These are phyloP conservation scores for Polypedilum vanderplanki DNA, from an alignment of 1,140 invertebrate genomes.

Conservation along the genomic window DNA sequence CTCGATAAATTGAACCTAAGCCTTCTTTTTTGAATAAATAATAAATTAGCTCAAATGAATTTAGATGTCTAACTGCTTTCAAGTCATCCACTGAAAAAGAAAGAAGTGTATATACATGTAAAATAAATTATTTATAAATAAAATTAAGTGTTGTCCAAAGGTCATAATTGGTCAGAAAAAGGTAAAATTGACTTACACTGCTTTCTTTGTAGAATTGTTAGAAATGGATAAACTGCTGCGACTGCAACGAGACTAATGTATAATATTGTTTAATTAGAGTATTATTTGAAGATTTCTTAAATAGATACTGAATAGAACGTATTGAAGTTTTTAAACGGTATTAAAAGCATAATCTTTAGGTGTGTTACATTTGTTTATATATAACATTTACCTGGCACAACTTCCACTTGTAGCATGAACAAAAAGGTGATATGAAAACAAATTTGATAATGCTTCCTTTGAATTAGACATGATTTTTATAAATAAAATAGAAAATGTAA, in stretches of 20 bases:
- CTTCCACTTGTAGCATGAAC: background rate
- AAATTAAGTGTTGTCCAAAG: too few species aligned
- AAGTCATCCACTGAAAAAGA: constrained; percentile 58
- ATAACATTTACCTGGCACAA: background rate
- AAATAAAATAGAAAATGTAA: too few species aligned
- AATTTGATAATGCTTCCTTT: background rate
- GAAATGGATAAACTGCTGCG: background rate
- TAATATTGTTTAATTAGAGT: too few species aligned
- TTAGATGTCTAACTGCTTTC: constrained; percentile 43
- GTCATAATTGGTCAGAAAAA: too few species aligned
- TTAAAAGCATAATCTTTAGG: too few species aligned
- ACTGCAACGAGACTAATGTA: background rate
- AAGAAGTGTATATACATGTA: background rate
- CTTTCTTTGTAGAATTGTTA: constrained; percentile 8
- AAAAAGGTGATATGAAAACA: constrained; percentile 20
- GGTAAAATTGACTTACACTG: constrained; percentile 16
- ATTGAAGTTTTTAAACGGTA: too few species aligned
- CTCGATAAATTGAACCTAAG: constrained; percentile 65
- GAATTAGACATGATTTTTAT: background rate
- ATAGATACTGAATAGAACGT: too few species aligned
- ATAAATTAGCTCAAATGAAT: constrained; percentile 51
- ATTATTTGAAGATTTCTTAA: too few species aligned
- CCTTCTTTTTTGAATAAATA: constrained; percentile 64
- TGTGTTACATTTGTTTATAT: too few species aligned
- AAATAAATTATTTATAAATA: too few species aligned